A percentile compares a stretch with the other conserved stretches of the same genome.
Conservation (phyloP, 2,113 vertebrate species). For the Anolis carolinensis region DNA sequence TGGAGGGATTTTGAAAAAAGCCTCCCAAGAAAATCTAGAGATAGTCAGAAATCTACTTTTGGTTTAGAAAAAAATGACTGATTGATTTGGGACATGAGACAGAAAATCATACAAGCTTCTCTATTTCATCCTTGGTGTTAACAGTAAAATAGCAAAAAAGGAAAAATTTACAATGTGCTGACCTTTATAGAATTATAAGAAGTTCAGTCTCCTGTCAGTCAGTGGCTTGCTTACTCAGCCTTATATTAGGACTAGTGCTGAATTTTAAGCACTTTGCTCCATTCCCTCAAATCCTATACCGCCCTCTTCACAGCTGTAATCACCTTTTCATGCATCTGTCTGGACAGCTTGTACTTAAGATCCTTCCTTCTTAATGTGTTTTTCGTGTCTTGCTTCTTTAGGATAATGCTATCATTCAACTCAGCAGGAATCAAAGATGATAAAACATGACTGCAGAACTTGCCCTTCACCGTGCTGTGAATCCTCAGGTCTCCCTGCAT, state of each 20-base stretch:
- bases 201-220: too few species aligned
- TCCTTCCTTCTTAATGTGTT: slow-evolving; percentile 1
- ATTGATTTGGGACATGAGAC: too few species aligned
- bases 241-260: neutral
- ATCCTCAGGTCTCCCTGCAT: neutral
- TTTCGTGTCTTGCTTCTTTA: slow-evolving; percentile 9
- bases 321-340: neutral
- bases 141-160: too few species aligned
- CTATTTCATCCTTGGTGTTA: too few species aligned
- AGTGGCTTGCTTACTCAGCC: neutral
- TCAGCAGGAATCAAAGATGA: slow-evolving; percentile 13
- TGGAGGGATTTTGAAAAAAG: too few species aligned
- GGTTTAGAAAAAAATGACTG: too few species aligned
- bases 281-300: neutral
- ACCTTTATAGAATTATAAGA: too few species aligned
- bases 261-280: neutral
- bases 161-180: too few species aligned
- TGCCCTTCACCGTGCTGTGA: neutral
- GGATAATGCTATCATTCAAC: slow-evolving; percentile 8
- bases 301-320: neutral
- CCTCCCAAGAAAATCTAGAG: too few species aligned
- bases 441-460: neutral
- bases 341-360: neutral
- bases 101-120: too few species aligned
- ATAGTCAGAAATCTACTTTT: too few species aligned